Evolutionary conservation across 1,140 invertebrate genomes (phyloP).

Genomic region (Drosophila leontia): DNA sequence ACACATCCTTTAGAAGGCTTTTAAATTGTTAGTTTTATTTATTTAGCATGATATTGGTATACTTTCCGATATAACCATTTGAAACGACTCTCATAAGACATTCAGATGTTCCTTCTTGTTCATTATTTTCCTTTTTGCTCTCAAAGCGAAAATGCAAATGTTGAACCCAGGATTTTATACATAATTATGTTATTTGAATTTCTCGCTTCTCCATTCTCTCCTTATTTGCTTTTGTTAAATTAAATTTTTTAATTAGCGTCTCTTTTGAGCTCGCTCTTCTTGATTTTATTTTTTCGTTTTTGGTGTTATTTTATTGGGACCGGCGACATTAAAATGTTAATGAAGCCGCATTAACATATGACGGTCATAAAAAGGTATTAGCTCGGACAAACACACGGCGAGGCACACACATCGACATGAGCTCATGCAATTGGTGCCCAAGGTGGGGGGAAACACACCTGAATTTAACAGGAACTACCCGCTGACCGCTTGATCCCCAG

Average conservation of each 20-base stretch:
- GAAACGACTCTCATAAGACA: background rate
- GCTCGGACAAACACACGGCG: slow-evolving; percentile 53
- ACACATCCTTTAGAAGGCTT: background rate
- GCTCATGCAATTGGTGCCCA: slow-evolving; percentile 54
- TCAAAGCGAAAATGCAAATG: background rate
- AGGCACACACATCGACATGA: slow-evolving; percentile 45
- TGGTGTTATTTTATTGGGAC: slow-evolving; percentile 58
- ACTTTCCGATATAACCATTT: background rate
- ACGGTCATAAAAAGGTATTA: slow-evolving; percentile 82
- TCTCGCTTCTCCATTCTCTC: slow-evolving; percentile 24
- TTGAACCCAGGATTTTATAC: background rate
- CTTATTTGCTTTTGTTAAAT: slow-evolving; percentile 71
- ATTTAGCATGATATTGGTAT: background rate
- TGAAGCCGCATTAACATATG: slow-evolving; percentile 81
- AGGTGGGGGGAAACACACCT: slow-evolving; percentile 26
- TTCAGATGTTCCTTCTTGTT: background rate
- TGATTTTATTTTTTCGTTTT: slow-evolving; percentile 17
- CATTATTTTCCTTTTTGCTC: background rate
- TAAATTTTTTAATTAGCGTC: slow-evolving; percentile 76
- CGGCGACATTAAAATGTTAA: slow-evolving; percentile 79
- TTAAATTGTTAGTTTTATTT: background rate
- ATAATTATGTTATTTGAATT: slow-evolving; percentile 50
- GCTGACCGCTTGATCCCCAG: slow-evolving; percentile 71
- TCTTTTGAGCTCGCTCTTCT: slow-evolving; percentile 23
- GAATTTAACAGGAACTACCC: slow-evolving; percentile 61